phyloP scores from a whole-genome alignment of 2,797 vertebrate genomes.

The Sylvilagus floridanus region DNA sequence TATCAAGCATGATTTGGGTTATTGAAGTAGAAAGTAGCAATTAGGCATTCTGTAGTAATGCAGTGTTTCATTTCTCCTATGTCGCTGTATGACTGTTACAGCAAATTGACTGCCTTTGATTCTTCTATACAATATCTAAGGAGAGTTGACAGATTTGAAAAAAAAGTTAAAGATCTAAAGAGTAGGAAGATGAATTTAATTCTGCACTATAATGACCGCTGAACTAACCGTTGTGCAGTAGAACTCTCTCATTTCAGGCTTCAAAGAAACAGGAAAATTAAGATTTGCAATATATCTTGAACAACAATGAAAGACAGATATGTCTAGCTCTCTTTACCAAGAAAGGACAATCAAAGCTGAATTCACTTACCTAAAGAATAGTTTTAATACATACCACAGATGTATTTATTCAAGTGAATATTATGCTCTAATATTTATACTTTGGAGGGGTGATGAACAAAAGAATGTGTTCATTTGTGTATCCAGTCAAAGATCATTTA shows the following conservation, averaged over 20 bases:
- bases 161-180: slow-evolving; percentile 61
- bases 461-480: slow-evolving; percentile 20
- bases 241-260: slow-evolving; percentile 55
- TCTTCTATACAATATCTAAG: slow-evolving; percentile 65
- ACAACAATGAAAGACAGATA: slow-evolving; percentile 26
- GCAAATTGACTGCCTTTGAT: slow-evolving; percentile 72
- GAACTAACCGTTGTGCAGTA: slow-evolving; percentile 50
- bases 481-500: slow-evolving; percentile 30
- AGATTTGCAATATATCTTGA: slow-evolving; percentile 37
- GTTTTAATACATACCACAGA: not conserved
- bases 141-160: slow-evolving; percentile 62
- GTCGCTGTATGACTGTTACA: slow-evolving; percentile 50
- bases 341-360: slow-evolving; percentile 33
- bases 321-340: not conserved
- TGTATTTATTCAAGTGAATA: slow-evolving; percentile 12
- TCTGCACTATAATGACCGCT: slow-evolving; percentile 45
- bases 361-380: slow-evolving; percentile 32
- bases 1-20: slow-evolving; percentile 21
- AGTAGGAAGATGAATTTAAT: slow-evolving; percentile 59
- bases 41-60: slow-evolving; percentile 56
- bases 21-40: slow-evolving; percentile 53
- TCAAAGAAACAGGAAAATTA: slow-evolving; percentile 56
- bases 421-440: slow-evolving; percentile 8
- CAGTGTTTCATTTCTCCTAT: slow-evolving; percentile 56
- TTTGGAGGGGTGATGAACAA: slow-evolving; percentile 6